Base-by-base conservation (phyloP, 2,888 invertebrate genomes). In the Noctua comes region DNA sequence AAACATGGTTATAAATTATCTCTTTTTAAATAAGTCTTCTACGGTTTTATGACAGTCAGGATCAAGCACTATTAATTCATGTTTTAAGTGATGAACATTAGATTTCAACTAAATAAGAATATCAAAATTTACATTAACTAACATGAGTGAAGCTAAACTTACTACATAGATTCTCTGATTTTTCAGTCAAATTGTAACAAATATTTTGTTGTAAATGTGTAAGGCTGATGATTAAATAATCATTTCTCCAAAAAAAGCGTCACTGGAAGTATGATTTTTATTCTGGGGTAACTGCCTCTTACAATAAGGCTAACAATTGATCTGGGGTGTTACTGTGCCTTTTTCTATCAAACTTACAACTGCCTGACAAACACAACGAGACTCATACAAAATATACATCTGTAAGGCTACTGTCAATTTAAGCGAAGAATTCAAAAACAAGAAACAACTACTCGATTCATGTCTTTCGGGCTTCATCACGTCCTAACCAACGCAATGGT, bases 381-480 rank as follows among this genome's bases (percentile, higher is more conserved):
- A 83, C 68, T 78, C 57, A 24, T 78, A 83, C 76, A 82, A 82
- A 85, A 79, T 82, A 76, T 72, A 77, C 77, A 86, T 75, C 43
- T 76, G 43, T 51, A 43, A 51, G 36, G 5, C 51, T 77, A 11
- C 68, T 68, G 51, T 59, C 51, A 48, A 76, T 48, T 66, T 57
- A 24, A 59, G 40, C 27, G 21, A 40, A 11, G 16, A 31, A 21
- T 36, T 64, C 1, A 5, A 21, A 21, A 64, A 11, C 21, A 64
- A 64, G 21, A 36, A 21, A 64, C 8, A 10, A 62, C 59, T 59
- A 59, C 31, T 31, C 18, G 8, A 62, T 62, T 62, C 62, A 8
- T 7, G 18, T 18, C 62, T 8, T 21, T 18, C 31, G 31, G 18
- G 16, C 1, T 16, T 59, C 54, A 57, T 59, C 16, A 59, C 27